Evolutionary conservation across 2,113 vertebrate genomes (phyloP).

Genomic region (Cariama cristata): DNA sequence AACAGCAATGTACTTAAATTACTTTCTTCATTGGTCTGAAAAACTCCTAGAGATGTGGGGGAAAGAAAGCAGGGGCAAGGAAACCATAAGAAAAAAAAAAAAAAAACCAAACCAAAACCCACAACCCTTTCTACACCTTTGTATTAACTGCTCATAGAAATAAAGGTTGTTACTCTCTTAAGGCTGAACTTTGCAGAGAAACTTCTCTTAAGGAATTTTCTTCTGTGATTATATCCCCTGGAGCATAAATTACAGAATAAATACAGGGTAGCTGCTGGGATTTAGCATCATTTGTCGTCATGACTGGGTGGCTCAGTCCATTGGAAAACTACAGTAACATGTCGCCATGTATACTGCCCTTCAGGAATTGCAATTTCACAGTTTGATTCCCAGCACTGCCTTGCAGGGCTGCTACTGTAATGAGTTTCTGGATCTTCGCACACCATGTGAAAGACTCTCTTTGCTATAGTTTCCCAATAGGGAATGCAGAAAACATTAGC

Average conservation of each 20-base stretch:
- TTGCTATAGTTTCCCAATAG: neutral
- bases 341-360: neutral
- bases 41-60: neutral
- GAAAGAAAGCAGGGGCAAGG: neutral
- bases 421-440: conserved; percentile 62
- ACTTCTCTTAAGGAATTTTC: conserved; percentile 30
- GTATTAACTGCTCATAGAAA: neutral
- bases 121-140: neutral
- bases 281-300: conserved; percentile 32
- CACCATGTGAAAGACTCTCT: neutral
- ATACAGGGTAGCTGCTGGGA: neutral
- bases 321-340: conserved; percentile 3
- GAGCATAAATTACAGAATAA: conserved; percentile 21
- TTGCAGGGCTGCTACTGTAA: conserved; percentile 45
- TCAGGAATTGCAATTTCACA: conserved; percentile 71
- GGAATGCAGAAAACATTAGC: conserved; percentile 1
- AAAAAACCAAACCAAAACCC: neutral
- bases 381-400: conserved; percentile 66
- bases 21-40: neutral
- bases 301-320: conserved; percentile 10
- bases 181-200: neutral
- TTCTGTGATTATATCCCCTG: conserved; percentile 12
- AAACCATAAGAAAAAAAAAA: neutral
- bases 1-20: neutral
- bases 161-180: neutral